Evolutionary conservation across 2,113 vertebrate genomes (phyloP), one percentile per base, ranked within the genome.

Genomic region (Bettongia penicillata): DNA sequence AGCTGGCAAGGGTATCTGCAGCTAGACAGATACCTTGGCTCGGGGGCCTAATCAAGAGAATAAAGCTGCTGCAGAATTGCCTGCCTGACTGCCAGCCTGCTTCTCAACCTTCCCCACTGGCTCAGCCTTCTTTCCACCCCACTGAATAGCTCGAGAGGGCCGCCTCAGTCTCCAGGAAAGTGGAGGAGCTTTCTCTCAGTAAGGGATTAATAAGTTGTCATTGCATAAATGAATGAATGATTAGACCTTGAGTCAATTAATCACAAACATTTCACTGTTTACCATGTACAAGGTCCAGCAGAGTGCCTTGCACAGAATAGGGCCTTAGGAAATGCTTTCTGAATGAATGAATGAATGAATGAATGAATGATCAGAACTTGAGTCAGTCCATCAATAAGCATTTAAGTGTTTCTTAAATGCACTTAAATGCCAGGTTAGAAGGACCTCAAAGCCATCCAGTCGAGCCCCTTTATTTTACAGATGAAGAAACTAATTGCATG

Each of bases 11-110:
- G 77, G 53, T 95, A 93, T 90, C 51, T 98, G 96, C 96, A 96
- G 96, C 96, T 95, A 94, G 95, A 98, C 97, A 93, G 95, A 97
- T 97, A 93, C 97, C 93, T 97, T 93, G 96, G 77, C 92, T 96
- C 84, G 12, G 26, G 5, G 31, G 92, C 95, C 92, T 95, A 92
- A 94, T 53, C 84, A 16, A 91, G 50, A 97, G 95, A 84, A 51
- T 14, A 95, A 94, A 93, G 49, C 10, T 91, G 94, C 47, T 50
- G 77, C 84, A 0, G 0, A 23, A 52, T 92, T 95, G 91, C 26
- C n/a, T 93, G 25, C 31, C 57, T 37, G 57, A 26, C 57, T 11
- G 57, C 57, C 55, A 2, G 55, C 57, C 55, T 57, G 55, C 55
- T 26, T n/a, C 68, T 84, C 68, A 43, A 84, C 19, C 68, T 84